A percentile compares a stretch with the other conserved stretches of the same genome.
phyloP scores from a whole-genome alignment of 2,888 invertebrate genomes.

The Colletes collaris region DNA sequence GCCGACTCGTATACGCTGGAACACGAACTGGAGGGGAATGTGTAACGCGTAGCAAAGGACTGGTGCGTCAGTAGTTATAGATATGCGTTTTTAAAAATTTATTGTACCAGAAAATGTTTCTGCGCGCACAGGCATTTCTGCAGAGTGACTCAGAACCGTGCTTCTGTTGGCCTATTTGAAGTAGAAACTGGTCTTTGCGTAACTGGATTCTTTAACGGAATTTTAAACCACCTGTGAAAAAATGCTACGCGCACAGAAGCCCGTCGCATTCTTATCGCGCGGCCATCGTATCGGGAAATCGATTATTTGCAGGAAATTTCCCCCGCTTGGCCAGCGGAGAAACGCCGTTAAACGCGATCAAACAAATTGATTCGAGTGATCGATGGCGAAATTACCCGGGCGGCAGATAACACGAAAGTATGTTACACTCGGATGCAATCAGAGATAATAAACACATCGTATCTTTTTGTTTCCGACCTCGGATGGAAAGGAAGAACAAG shows the following conservation, averaged over 20 bases:
- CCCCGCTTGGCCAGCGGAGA: too few species aligned
- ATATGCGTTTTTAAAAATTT: conserved; percentile 5
- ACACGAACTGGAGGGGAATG: neutral
- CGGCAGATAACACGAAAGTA: too few species aligned
- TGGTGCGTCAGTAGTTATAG: conserved; percentile 29
- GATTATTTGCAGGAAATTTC: too few species aligned
- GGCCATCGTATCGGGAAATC: too few species aligned
- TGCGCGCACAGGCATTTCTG: conserved; percentile 23
- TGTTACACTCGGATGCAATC: too few species aligned
- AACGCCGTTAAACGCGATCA: too few species aligned
- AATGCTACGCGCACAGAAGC: neutral
- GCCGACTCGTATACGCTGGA: conserved; percentile 8
- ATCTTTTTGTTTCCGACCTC: too few species aligned
- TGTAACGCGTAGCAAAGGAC: neutral
- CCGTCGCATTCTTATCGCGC: too few species aligned
- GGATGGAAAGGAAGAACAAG: too few species aligned
- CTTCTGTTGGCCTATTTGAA: conserved; percentile 35
- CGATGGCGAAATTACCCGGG: too few species aligned
- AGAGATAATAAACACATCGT: too few species aligned
- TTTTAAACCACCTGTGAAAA: neutral
- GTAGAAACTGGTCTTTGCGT: conserved; percentile 40
- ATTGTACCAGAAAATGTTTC: conserved; percentile 10
- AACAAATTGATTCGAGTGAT: too few species aligned
- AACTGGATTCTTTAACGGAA: conserved; percentile 29
- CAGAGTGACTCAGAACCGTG: conserved; percentile 43